Evolutionary conservation across 2,888 invertebrate genomes (phyloP).

Genomic region (Rhagium mordax): DNA sequence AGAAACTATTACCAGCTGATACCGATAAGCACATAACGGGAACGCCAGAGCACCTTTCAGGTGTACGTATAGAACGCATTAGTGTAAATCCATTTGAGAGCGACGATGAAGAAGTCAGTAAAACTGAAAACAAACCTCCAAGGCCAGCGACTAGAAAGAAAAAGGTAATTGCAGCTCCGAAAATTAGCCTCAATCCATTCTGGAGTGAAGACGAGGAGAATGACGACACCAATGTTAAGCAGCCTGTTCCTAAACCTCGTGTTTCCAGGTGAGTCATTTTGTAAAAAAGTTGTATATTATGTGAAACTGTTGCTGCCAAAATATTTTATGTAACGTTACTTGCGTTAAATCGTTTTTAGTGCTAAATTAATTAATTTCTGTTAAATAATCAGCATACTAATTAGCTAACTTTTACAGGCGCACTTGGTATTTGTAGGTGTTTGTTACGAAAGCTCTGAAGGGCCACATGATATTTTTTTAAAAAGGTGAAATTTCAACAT

Average conservation of each 20-base stretch:
- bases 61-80: conserved; percentile 67
- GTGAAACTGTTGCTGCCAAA: no score
- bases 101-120: conserved; percentile 56
- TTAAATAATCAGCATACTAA: no score
- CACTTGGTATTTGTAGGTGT: no score
- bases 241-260: conserved; percentile 72
- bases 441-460: no score
- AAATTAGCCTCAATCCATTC: conserved; percentile 79
- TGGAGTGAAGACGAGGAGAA: conserved; percentile 82
- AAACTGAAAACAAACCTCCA: conserved; percentile 52
- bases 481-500: no score
- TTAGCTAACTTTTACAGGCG: no score
- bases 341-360: no score
- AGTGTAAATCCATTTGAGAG: conserved; percentile 78
- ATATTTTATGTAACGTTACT: no score
- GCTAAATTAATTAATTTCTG: no score
- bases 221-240: conserved; percentile 70
- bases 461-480: no score
- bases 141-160: conserved; percentile 40
- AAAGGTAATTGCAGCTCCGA: conserved; percentile 65
- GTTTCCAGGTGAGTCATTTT: conserved; percentile 64
- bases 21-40: conserved; percentile 39
- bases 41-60: conserved; percentile 39
- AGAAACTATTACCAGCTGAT: conserved; percentile 46
- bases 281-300: no score